A percentile compares a stretch with the other conserved stretches of the same genome.
Conservation (phyloP, 2,888 invertebrate species). For the Trichogramma evanescens region DNA sequence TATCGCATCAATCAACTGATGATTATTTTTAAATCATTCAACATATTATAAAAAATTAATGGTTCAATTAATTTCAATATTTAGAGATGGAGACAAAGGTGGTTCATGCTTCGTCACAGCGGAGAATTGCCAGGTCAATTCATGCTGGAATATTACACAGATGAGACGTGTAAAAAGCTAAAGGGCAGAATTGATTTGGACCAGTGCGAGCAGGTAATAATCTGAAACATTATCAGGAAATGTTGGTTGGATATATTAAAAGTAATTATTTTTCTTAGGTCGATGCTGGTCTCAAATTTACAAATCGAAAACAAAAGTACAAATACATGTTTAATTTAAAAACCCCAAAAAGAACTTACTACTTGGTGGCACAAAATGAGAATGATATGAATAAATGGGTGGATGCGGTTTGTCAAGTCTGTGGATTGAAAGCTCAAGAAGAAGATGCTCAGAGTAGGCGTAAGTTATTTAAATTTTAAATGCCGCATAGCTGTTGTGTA, state of each 20-base stretch:
- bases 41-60: neutral
- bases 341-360: constrained; percentile 83
- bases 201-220: constrained; percentile 83
- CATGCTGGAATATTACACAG: constrained; percentile 88
- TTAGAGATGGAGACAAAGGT: constrained; percentile 91
- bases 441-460: constrained; percentile 46
- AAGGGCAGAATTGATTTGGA: constrained; percentile 90
- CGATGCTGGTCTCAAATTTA: constrained; percentile 78
- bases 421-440: constrained; percentile 71
- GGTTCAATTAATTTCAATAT: constrained; percentile 25
- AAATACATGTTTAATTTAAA: constrained; percentile 84
- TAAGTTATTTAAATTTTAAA: constrained; percentile 24
- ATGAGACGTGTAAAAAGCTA: constrained; percentile 73
- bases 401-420: constrained; percentile 85
- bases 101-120: constrained; percentile 86
- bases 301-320: constrained; percentile 68
- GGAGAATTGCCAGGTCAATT: constrained; percentile 92
- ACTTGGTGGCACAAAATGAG: constrained; percentile 86
- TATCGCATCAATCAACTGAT: neutral
- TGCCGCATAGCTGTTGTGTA: constrained; percentile 14
- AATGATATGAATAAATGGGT: constrained; percentile 95
- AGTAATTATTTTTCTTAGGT: constrained; percentile 51
- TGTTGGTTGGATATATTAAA: neutral
- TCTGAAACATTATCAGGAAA: neutral
- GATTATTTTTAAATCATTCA: neutral